Conservation (phyloP, 2,797 vertebrate genomes). For the Mionectes olivaceus region DNA sequence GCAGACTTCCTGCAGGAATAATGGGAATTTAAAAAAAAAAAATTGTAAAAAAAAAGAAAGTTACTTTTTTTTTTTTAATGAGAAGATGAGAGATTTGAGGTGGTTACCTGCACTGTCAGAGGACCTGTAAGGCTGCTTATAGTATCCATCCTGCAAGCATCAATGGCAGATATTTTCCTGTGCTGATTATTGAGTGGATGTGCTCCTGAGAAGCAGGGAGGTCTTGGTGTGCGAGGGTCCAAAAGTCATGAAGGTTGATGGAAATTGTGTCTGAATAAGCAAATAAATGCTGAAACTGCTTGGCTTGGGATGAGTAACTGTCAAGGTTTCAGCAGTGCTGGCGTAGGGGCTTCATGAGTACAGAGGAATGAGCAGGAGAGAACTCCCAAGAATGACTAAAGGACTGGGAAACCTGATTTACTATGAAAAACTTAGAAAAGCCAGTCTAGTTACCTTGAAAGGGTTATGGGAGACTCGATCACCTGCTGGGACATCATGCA, state of each 20-base stretch:
- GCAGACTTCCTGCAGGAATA: not conserved
- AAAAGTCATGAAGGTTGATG: not conserved
- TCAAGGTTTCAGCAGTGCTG: not conserved
- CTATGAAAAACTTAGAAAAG: not conserved
- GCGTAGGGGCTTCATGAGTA: rapidly evolving
- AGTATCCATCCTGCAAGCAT: not conserved
- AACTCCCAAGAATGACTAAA: not conserved
- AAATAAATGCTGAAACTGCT: not conserved
- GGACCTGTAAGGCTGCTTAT: rapidly evolving
- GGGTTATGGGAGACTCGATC: rapidly evolving
- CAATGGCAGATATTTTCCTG: not conserved
- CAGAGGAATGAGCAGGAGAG: not conserved
- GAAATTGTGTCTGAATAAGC: not conserved
- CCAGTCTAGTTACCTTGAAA: not conserved
- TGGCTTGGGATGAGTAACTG: not conserved
- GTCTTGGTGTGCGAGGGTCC: not conserved
- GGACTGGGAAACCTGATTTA: not conserved
- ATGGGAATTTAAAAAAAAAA: not conserved
- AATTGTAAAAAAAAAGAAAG: not conserved
- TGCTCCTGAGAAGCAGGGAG: not conserved
- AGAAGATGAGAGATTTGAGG: not conserved
- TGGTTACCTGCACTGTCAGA: not conserved
- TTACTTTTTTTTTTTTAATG: not conserved
- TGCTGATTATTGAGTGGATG: not conserved
- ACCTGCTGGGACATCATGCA: rapidly evolving